phyloP scores from a whole-genome alignment of 2,888 invertebrate genomes.

The Polietes domitor region DNA sequence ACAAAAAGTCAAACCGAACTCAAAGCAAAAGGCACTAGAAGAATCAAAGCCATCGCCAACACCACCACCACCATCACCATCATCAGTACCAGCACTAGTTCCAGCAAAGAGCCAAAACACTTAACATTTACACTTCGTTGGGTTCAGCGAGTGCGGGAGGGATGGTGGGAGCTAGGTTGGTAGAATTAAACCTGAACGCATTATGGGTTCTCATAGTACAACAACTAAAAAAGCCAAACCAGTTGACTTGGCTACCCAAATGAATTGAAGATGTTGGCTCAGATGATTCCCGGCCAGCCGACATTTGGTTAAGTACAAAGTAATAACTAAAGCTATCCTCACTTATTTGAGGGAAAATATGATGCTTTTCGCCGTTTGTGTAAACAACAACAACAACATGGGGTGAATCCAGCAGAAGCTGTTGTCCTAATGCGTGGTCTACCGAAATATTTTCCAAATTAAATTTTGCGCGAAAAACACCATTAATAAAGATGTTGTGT shows the following conservation, averaged over 20 bases:
- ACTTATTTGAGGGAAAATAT: slow-evolving; percentile 44
- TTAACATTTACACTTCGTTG: slow-evolving; percentile 59
- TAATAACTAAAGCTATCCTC: slow-evolving; percentile 53
- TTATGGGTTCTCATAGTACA: slow-evolving; percentile 34
- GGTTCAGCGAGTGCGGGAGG: slow-evolving; percentile 47
- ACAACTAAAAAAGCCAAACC: slow-evolving; percentile 43
- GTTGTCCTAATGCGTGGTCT: neutral
- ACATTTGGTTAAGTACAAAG: slow-evolving; percentile 50
- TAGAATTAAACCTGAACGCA: slow-evolving; percentile 47
- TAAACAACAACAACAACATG: too few species aligned
- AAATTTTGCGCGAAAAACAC: neutral
- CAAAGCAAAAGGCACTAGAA: slow-evolving; percentile 29
- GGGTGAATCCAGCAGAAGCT: neutral
- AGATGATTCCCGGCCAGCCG: neutral
- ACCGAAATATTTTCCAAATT: neutral
- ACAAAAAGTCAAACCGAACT: slow-evolving; percentile 56
- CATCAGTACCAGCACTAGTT: neutral
- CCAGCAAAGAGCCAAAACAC: slow-evolving; percentile 45
- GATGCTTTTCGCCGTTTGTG: neutral
- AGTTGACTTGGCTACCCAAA: slow-evolving; percentile 16
- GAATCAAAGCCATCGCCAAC: slow-evolving; percentile 31
- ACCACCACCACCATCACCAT: slow-evolving; percentile 12
- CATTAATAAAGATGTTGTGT: neutral
- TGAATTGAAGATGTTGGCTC: slow-evolving; percentile 1
- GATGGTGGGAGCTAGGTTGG: too few species aligned